Percentiles rank a stretch among this genome's conserved stretches.
phyloP scores from a whole-genome alignment of 2,797 vertebrate genomes.

The Odontamblyopus rebecca region DNA sequence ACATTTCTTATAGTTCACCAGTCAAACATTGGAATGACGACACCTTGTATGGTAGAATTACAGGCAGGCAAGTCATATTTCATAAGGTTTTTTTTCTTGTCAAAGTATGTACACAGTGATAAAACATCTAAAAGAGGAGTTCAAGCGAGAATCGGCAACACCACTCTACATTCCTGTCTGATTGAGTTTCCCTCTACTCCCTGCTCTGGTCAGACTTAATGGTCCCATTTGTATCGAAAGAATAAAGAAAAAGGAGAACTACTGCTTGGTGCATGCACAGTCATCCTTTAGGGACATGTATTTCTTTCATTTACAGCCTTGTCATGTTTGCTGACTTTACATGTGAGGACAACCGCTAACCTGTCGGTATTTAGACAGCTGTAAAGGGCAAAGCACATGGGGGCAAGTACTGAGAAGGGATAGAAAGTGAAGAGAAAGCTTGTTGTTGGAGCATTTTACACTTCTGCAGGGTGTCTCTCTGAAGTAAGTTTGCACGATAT shows the following conservation, averaged over 20 bases:
- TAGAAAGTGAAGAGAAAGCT: slow-evolving; percentile 35
- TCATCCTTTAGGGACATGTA: slow-evolving; percentile 40
- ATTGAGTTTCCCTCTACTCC: slow-evolving; percentile 72
- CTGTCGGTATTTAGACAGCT: slow-evolving; percentile 62
- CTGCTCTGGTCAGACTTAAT: slow-evolving; percentile 53
- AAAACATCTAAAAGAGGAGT: slow-evolving; percentile 24
- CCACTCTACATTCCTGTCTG: slow-evolving; percentile 72
- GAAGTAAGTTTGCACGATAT: too few relatives aligned
- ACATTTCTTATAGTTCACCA: too few relatives aligned
- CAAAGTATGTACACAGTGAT: slow-evolving; percentile 12
- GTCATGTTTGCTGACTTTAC: slow-evolving; percentile 32
- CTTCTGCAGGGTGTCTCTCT: slow-evolving; percentile 48
- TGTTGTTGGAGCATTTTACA: slow-evolving; percentile 57
- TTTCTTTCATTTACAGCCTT: slow-evolving; percentile 11
- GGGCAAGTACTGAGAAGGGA: slow-evolving; percentile 13
- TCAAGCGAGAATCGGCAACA: slow-evolving; percentile 59
- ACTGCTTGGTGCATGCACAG: slow-evolving; percentile 33
- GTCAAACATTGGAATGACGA: too few relatives aligned
- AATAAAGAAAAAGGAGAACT: neutral
- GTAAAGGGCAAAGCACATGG: slow-evolving; percentile 16
- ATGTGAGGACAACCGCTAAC: slow-evolving; percentile 35
- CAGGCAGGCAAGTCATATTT: neutral
- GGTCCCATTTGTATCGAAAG: slow-evolving; percentile 19
- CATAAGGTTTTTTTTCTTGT: neutral
- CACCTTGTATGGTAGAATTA: too few relatives aligned